phyloP scores from a whole-genome alignment of 2,888 invertebrate species.

The Endomychus coccineus region DNA sequence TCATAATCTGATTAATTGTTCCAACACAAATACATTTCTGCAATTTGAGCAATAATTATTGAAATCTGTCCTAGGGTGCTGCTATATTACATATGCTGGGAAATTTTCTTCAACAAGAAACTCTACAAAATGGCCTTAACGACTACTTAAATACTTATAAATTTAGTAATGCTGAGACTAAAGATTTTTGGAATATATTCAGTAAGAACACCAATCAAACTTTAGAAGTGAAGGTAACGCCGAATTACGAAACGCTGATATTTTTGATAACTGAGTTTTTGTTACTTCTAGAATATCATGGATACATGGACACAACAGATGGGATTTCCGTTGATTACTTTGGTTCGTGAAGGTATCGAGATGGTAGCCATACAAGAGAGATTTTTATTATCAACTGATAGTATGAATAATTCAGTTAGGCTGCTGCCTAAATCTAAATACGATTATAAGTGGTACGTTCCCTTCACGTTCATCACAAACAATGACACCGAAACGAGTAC shows the following conservation, averaged over 20 bases:
- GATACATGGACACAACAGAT: conserved; percentile 77
- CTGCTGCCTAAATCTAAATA: conserved; percentile 46
- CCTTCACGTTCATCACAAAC: conserved; percentile 67
- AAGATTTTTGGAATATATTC: conserved; percentile 75
- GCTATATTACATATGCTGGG: conserved; percentile 66
- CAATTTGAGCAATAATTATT: no score
- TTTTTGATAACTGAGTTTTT: conserved; percentile 7
- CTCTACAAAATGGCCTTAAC: conserved; percentile 56
- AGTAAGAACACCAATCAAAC: conserved; percentile 56
- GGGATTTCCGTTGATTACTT: conserved; percentile 72
- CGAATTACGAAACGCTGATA: neutral
- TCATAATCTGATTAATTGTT: no score
- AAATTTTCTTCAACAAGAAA: conserved; percentile 57
- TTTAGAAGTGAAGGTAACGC: conserved; percentile 53
- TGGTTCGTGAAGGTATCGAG: conserved; percentile 53
- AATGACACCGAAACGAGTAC: conserved; percentile 50
- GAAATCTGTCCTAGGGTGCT: conserved; percentile 55
- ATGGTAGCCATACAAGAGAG: conserved; percentile 62
- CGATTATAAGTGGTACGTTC: conserved; percentile 69
- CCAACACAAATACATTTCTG: no score
- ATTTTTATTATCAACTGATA: conserved; percentile 47
- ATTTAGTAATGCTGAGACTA: conserved; percentile 65
- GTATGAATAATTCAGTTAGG: conserved; percentile 34
- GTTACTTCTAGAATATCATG: conserved; percentile 52
- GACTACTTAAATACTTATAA: conserved; percentile 62